Conservation (phyloP, 2,888 invertebrate genomes). For the Neoscelio sp. region DNA sequence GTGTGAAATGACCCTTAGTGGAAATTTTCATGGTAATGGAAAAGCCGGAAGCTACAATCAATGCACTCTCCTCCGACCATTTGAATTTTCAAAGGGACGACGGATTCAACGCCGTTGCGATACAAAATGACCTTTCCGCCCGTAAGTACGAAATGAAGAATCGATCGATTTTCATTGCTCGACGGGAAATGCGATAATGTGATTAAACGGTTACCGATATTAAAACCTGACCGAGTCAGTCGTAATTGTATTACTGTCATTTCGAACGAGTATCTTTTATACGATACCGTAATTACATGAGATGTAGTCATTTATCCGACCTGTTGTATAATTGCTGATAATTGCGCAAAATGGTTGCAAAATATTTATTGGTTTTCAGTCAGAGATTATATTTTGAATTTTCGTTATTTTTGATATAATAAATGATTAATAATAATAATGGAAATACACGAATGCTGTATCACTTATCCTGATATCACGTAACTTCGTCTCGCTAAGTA, state of each 20-base stretch:
- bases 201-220: constrained; percentile 34
- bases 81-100: constrained; percentile 48
- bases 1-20: constrained; percentile 51
- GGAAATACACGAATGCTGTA: no score
- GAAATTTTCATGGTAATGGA: constrained; percentile 50
- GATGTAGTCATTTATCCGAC: constrained; percentile 1
- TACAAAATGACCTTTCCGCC: constrained; percentile 44
- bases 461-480: background rate
- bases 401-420: no score
- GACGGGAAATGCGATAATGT: constrained; percentile 21
- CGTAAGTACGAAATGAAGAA: constrained; percentile 41
- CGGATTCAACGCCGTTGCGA: constrained; percentile 17
- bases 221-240: constrained; percentile 35
- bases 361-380: no score
- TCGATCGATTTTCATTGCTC: constrained; percentile 8
- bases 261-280: background rate
- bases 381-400: no score
- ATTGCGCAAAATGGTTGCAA: constrained; percentile 11
- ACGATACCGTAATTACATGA: background rate
- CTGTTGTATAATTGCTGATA: constrained; percentile 26
- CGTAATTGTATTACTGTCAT: constrained; percentile 34
- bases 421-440: no score
- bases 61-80: constrained; percentile 34
- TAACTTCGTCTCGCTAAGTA: no score
- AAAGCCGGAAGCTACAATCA: constrained; percentile 42